Evolutionary conservation across 2,797 vertebrate genomes (phyloP).

Genomic region (Remorina albescens): DNA sequence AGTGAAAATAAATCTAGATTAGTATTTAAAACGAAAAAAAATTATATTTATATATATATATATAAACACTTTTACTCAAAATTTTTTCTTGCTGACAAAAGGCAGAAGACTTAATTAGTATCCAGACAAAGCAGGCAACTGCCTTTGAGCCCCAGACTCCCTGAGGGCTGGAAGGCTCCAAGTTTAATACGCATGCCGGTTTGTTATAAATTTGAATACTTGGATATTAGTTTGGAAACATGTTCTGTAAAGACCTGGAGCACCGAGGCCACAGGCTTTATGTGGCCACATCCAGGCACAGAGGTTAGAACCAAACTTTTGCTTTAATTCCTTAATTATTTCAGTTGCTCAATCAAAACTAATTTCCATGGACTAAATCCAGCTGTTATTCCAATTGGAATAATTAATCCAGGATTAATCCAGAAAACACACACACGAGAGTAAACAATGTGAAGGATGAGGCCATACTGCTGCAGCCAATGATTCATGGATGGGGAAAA

Average conservation of each 20-base stretch:
- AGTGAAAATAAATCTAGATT: too few relatives aligned
- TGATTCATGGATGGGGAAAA: too few relatives aligned
- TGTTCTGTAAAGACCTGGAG: background rate
- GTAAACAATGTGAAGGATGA: too few relatives aligned
- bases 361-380: too few relatives aligned
- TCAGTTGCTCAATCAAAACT: background rate
- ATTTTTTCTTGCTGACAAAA: background rate
- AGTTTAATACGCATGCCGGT: background rate
- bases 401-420: too few relatives aligned
- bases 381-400: too few relatives aligned
- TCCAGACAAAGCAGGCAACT: background rate
- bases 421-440: too few relatives aligned
- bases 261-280: background rate
- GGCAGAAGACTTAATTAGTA: background rate
- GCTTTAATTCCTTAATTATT: background rate
- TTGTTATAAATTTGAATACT: background rate
- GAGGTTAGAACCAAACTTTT: background rate
- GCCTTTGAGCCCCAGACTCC: background rate
- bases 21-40: too few relatives aligned
- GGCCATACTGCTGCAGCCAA: too few relatives aligned
- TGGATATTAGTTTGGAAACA: background rate
- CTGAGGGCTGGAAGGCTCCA: background rate
- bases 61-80: background rate
- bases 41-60: too few relatives aligned
- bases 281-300: background rate